phyloP scores from a whole-genome alignment of 2,888 invertebrate genomes.

The Brachyopa scutellaris region DNA sequence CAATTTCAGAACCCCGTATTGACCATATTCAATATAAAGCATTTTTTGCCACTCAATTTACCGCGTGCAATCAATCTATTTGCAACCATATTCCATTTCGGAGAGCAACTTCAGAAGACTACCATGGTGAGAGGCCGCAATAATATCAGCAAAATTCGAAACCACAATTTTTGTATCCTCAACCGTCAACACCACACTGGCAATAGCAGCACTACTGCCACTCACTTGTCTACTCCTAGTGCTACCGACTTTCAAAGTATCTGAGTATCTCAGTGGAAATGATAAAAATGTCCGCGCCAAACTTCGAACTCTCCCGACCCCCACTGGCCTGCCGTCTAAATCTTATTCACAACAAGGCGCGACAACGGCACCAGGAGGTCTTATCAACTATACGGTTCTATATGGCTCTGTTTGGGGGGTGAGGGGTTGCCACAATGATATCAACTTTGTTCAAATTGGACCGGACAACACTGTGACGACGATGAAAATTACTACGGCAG shows the following conservation, averaged over 20 bases:
- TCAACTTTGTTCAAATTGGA: constrained; percentile 1
- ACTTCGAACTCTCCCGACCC: neutral
- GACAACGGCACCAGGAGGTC: constrained; percentile 32
- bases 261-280: constrained; percentile 29
- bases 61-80: constrained; percentile 35
- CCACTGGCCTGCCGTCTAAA: too few relatives aligned
- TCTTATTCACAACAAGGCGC: constrained; percentile 22
- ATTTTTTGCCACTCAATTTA: too few relatives aligned
- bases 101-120: too few relatives aligned
- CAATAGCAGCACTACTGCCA: constrained; percentile 5
- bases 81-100: constrained; percentile 32
- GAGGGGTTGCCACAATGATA: constrained; percentile 9
- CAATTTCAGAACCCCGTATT: neutral
- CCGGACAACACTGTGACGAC: neutral
- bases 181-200: constrained; percentile 41
- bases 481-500: neutral
- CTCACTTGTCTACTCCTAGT: neutral
- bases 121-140: too few relatives aligned
- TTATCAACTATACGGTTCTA: constrained; percentile 17
- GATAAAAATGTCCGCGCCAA: constrained; percentile 21
- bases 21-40: constrained; percentile 11
- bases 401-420: constrained; percentile 11
- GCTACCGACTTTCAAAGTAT: constrained; percentile 5
- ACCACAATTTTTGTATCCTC: constrained; percentile 52
- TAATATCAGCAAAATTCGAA: constrained; percentile 5